Evolutionary conservation across 2,888 invertebrate genomes (phyloP), one percentile per base, ranked within the genome.

Genomic region (Ariolimax columbianus): DNA sequence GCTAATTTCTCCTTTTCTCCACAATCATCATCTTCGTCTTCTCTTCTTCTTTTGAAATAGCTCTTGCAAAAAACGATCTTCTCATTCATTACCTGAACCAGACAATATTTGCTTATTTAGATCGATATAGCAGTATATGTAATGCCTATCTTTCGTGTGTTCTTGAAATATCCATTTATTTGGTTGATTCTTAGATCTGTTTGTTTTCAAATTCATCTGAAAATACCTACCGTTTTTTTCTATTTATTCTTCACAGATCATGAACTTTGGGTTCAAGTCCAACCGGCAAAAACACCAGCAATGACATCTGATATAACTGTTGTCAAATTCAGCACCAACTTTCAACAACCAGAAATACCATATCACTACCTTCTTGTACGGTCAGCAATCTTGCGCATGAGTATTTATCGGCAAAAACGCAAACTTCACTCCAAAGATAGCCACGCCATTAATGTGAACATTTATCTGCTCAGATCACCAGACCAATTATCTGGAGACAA

Each of bases 341-440:
- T 78, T 36, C 63, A 66, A 14, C 63, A 63, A 38, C 83, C 83
- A 17, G 83, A 77, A 51, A 36, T 59, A 63, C 43, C 66, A 36
- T 77, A 68, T 43, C 68, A 73, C 1, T 47, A 83, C 19, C 77
- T 83, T 6, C 40, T 77, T 11, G 77, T 83, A 36, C 77, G 47
- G 43, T 77, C 83, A 4, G 77, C 83, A 11, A 36, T 77, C 1
- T 40, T 83, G 66, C 68, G 77, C 83, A 43, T 83, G 66, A 40
- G 70, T 36, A 77, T 77, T 19, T 26, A 77, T 38, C 68, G 40
- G 0, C 77, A 73, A 36, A 82, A 73, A 40, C 40, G 68, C 7
- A 47, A 38, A 11, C 72, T 82, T 26, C 82, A 23, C 36, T 2
- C 7, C 33, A 75, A 51, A 23, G 23, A 75, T 23, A 47, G n/a